These are phyloP conservation scores for Charaxes varanes DNA, from an alignment of 1,140 invertebrate genomes.

Conservation along the genomic window DNA sequence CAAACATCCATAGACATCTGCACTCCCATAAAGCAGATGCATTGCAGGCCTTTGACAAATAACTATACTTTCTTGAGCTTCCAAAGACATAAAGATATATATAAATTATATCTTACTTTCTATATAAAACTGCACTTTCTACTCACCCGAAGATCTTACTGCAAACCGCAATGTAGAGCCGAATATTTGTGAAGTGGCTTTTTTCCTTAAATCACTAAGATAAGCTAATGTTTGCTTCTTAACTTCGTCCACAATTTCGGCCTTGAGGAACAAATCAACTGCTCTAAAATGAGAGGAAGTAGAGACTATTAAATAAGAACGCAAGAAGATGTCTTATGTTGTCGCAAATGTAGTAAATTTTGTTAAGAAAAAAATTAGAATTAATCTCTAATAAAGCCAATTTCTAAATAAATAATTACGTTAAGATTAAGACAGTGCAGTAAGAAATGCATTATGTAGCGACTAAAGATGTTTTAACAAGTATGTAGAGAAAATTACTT, in stretches of 20 bases:
- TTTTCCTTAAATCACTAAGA: slow-evolving; percentile 39
- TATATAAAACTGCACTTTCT: slow-evolving; percentile 1
- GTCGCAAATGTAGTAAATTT: not conserved
- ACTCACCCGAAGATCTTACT: slow-evolving; percentile 69
- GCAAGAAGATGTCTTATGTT: too few relatives aligned
- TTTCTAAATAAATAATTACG: too few relatives aligned
- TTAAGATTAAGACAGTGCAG: too few relatives aligned
- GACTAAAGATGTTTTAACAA: too few relatives aligned
- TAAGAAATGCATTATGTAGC: too few relatives aligned
- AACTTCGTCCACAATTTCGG: slow-evolving; percentile 41
- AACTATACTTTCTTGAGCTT: too few relatives aligned
- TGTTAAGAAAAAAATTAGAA: not conserved
- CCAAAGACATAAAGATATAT: slow-evolving; percentile 1
- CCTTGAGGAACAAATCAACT: slow-evolving; percentile 35
- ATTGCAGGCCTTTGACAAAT: too few relatives aligned
- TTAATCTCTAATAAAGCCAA: slow-evolving; percentile 1
- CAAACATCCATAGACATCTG: too few relatives aligned
- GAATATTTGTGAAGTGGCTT: slow-evolving; percentile 31
- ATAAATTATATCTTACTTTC: slow-evolving; percentile 1
- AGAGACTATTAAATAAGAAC: too few relatives aligned
- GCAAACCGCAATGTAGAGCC: slow-evolving; percentile 58
- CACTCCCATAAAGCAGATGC: too few relatives aligned
- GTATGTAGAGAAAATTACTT: slow-evolving; percentile 20
- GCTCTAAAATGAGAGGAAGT: too few relatives aligned
- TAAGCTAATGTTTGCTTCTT: slow-evolving; percentile 38